phyloP scores from a whole-genome alignment of 2,797 vertebrate species.

The Eleutherodactylus coqui region DNA sequence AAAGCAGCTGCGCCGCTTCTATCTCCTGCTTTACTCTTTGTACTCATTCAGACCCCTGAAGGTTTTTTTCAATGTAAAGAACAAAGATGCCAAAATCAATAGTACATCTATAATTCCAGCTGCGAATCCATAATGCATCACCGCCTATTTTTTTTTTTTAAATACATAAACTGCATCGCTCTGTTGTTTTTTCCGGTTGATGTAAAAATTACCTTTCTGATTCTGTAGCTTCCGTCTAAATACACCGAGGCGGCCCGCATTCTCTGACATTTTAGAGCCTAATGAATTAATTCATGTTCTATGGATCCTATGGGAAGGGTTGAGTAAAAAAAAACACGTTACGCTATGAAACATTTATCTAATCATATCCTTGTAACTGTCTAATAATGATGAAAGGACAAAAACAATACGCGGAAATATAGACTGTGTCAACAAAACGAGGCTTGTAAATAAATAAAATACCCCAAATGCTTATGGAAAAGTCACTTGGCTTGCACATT shows the following conservation, averaged over 20 bases:
- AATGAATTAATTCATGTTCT: conserved; percentile 46
- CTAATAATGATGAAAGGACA: conserved; percentile 41
- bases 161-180: conserved; percentile 45
- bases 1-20: conserved; percentile 50
- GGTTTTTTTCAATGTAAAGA: conserved; percentile 51
- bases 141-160: conserved; percentile 34
- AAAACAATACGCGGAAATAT: conserved; percentile 36
- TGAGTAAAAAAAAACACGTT: conserved; percentile 47
- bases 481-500: background rate
- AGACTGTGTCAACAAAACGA: conserved; percentile 33
- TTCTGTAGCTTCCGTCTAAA: background rate
- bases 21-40: conserved; percentile 47
- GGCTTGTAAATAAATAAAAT: conserved; percentile 30
- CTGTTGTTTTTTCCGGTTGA: conserved; percentile 33
- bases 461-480: background rate
- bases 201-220: conserved; percentile 44
- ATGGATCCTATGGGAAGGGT: conserved; percentile 34
- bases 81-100: conserved; percentile 61
- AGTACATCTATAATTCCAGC: conserved; percentile 46
- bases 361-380: conserved; percentile 41
- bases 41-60: conserved; percentile 54
- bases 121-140: conserved; percentile 54
- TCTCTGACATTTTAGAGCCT: conserved; percentile 40
- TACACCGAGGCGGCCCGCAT: conserved; percentile 3
- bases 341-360: conserved; percentile 52